phyloP scores from a whole-genome alignment of 2,113 vertebrate genomes.

The Dasyurus viverrinus region DNA sequence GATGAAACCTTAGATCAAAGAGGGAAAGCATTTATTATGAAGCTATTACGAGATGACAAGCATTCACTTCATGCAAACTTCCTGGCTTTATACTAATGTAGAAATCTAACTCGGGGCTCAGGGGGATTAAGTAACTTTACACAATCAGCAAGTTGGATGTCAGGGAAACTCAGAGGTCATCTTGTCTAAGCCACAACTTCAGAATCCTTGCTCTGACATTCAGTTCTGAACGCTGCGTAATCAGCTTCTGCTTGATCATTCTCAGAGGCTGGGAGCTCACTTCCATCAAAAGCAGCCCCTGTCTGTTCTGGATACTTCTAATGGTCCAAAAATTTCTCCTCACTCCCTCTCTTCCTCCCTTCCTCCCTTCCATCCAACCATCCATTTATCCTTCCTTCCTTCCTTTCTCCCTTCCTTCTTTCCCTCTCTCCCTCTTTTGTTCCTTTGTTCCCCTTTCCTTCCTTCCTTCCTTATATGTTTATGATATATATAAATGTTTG shows the following conservation, averaged over 20 bases:
- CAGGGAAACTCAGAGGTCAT: neutral
- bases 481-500: too few species aligned
- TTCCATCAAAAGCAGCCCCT: neutral
- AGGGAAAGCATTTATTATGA: neutral
- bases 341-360: too few species aligned
- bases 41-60: neutral
- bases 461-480: too few species aligned
- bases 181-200: neutral
- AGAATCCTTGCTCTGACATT: neutral
- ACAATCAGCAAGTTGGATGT: neutral
- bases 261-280: neutral
- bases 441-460: too few species aligned
- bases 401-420: too few species aligned
- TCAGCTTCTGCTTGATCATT: neutral
- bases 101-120: neutral
- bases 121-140: neutral
- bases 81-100: neutral
- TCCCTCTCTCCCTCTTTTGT: too few species aligned
- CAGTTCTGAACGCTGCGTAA: neutral
- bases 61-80: neutral
- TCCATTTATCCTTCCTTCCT: too few species aligned
- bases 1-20: neutral
- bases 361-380: too few species aligned
- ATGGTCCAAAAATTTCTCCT: neutral
- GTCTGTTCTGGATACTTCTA: neutral